Base-by-base conservation (phyloP, 1,140 invertebrate genomes). In the Dendroctonus ponderosae region DNA sequence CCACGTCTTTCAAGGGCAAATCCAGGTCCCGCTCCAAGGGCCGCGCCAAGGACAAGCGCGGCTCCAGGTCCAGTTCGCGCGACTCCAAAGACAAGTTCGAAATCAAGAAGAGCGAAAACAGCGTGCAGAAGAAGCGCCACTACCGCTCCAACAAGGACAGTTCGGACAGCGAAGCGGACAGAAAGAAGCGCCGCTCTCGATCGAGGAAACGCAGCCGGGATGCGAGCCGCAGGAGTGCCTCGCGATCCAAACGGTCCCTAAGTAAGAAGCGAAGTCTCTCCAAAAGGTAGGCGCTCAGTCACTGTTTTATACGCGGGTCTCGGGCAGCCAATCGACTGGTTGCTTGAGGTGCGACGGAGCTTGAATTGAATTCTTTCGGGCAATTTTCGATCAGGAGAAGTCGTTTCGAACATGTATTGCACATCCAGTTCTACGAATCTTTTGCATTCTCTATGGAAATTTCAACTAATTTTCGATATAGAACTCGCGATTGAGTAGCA, bases 71-170 rank as follows among this genome's bases (percentile, higher is more conserved):
- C 7, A 74, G 70, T 67, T 77, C 75, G 5, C 41, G 62, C 11
- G 66, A 70, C 4, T 78, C 76, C 2, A 81, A 86, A 66, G 82
- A 84, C n/a, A 85, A 88, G 70, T 89, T 90, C 75, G 88, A 90
- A 74, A 87, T 90, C 65, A 80, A 84, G 5, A 89, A 87, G 69
- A 91, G 90, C 71, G 89, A 91, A 73, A 85, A 90, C 67, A 90
- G 89, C 52, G 85, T 92, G 7, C 89, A 92, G 74, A 89, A 90
- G 46, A 91, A 91, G 70, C 81, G 93, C 37, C 92, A 94, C 57
- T 95, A 95, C 74, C 84, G 93, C 7, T 93, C 92, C 54, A 93
- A 93, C 74, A 90, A 91, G 49, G 89, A 91, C 69, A 88, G 86
- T 39, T 90, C 88, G 0, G 88, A 86, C 52, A 91, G 87, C 70